Conservation (phyloP, 2,888 invertebrate genomes). For the Laothoe populi region DNA sequence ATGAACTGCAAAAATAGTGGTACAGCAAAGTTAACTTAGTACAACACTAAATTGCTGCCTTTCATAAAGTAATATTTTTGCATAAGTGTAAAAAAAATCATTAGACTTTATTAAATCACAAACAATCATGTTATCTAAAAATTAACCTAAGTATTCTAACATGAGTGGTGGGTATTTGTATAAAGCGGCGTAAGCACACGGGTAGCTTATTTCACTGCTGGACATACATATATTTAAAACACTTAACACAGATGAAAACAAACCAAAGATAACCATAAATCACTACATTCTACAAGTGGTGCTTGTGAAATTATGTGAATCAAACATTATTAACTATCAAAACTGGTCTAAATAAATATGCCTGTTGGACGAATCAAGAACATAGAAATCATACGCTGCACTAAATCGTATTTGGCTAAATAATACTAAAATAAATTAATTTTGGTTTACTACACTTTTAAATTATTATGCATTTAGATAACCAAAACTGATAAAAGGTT, state of each 20-base stretch:
- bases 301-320: not conserved
- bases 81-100: not conserved
- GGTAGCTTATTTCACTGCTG: constrained; percentile 9
- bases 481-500: constrained; percentile 29
- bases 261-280: not conserved
- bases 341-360: constrained; percentile 29
- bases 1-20: not conserved
- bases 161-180: constrained; percentile 44
- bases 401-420: constrained; percentile 34
- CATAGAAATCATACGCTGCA: constrained; percentile 28
- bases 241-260: not conserved
- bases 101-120: not conserved
- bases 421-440: constrained; percentile 37
- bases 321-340: constrained; percentile 1
- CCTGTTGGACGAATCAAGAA: constrained; percentile 27
- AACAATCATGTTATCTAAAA: constrained; percentile 26
- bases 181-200: constrained; percentile 20
- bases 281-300: not conserved
- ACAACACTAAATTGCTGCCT: not conserved
- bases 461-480: constrained; percentile 32
- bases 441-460: constrained; percentile 31
- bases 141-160: constrained; percentile 37
- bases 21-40: not conserved
- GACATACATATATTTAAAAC: not conserved
- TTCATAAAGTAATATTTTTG: not conserved